Evolutionary conservation across 2,888 invertebrate genomes (phyloP).

Genomic region (Parasteatoda lunata): DNA sequence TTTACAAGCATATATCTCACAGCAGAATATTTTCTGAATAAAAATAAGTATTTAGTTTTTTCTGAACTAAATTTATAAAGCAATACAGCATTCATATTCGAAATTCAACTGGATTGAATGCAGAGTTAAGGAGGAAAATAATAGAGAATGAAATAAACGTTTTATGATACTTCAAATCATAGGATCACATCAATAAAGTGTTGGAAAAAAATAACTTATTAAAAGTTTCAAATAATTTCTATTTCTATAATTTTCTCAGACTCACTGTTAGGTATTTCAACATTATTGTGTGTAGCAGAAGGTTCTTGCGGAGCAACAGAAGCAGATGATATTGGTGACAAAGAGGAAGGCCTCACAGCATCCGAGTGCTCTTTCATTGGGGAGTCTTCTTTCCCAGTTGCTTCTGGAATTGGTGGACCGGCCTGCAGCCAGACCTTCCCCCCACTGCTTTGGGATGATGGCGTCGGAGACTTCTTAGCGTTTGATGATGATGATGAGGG

Average conservation of each 20-base stretch:
- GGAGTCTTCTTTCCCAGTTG: conserved; percentile 21
- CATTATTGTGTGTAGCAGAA: conserved; percentile 1
- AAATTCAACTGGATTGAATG: no score
- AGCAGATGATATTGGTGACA: conserved; percentile 54
- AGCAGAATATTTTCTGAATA: no score
- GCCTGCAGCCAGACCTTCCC: conserved; percentile 68
- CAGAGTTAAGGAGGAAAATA: no score
- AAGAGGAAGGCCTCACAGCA: conserved; percentile 68
- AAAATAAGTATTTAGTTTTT: no score
- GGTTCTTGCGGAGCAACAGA: conserved; percentile 13
- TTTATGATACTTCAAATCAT: no score
- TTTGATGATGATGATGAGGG: conserved; percentile 8
- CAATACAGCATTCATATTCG: no score
- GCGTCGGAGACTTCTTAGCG: conserved; percentile 21
- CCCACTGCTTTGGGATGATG: conserved; percentile 57
- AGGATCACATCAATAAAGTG: no score
- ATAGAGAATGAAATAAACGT: no score
- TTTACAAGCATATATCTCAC: no score
- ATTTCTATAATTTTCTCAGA: background rate
- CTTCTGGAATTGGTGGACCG: conserved; percentile 29
- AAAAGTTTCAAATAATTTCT: no score
- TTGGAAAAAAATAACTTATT: no score
- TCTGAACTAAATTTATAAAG: no score
- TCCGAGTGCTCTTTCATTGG: conserved; percentile 52
- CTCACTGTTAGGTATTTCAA: conserved; percentile 18